Evolutionary conservation across 2,113 vertebrate species (phyloP).

Genomic region (Nesogale talazaci): DNA sequence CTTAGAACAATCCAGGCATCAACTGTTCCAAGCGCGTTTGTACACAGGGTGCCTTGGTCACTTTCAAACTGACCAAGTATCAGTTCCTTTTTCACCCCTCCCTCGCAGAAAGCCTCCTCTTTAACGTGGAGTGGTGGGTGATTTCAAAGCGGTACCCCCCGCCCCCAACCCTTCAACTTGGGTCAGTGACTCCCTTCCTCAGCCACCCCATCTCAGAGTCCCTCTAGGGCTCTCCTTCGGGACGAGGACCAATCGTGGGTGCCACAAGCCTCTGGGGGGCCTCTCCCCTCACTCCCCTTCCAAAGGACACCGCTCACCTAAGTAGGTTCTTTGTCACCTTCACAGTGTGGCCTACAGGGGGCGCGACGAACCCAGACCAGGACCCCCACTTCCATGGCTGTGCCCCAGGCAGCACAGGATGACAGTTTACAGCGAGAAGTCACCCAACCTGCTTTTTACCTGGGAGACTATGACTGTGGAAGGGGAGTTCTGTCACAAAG

Average conservation of each 20-base stretch:
- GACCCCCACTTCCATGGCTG: rapidly evolving
- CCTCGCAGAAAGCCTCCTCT: no score
- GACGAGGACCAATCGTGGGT: no score
- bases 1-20: no score
- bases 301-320: not conserved
- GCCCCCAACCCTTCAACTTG: not conserved
- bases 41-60: no score
- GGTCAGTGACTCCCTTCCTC: not conserved
- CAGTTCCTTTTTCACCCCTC: no score
- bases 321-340: not conserved
- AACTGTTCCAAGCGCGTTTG: no score
- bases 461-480: not conserved
- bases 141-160: not conserved
- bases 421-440: no score
- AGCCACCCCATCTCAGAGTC: not conserved
- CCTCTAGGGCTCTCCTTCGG: no score
- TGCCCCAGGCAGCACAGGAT: not conserved
- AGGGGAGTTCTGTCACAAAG: not conserved
- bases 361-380: not conserved
- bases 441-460: no score
- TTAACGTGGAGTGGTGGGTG: not conserved
- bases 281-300: not conserved
- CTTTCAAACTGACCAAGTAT: no score
- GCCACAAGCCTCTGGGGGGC: not conserved
- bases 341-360: not conserved